Evolutionary conservation across 2,888 invertebrate genomes (phyloP).

Genomic region (Xanthorhoe spadicearia): DNA sequence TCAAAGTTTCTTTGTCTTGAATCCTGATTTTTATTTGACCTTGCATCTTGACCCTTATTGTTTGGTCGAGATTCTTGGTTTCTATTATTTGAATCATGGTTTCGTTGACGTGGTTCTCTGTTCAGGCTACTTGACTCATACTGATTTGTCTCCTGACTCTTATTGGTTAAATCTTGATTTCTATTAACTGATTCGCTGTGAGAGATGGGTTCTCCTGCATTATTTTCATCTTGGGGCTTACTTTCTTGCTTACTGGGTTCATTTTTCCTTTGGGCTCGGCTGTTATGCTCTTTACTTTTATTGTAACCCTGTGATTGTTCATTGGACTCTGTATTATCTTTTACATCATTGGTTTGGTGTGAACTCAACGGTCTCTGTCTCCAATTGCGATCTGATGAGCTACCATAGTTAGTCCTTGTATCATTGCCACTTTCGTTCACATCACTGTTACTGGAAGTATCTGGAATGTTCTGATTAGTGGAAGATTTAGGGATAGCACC

Average conservation of each 20-base stretch:
- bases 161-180: slow-evolving; percentile 39
- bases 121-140: slow-evolving; percentile 39
- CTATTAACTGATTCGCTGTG: slow-evolving; percentile 44
- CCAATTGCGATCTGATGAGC: slow-evolving; percentile 70
- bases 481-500: slow-evolving; percentile 53
- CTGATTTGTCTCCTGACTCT: slow-evolving; percentile 43
- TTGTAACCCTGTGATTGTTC: slow-evolving; percentile 51
- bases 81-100: slow-evolving; percentile 40
- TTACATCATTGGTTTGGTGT: slow-evolving; percentile 48
- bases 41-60: slow-evolving; percentile 35
- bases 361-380: slow-evolving; percentile 66
- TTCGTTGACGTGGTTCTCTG: slow-evolving; percentile 26
- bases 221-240: slow-evolving; percentile 28
- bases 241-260: slow-evolving; percentile 45
- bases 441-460: slow-evolving; percentile 50
- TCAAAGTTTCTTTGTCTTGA: slow-evolving; percentile 24
- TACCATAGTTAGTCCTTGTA: slow-evolving; percentile 51
- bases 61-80: slow-evolving; percentile 39
- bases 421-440: slow-evolving; percentile 48
- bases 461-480: slow-evolving; percentile 56
- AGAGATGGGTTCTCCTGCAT: slow-evolving; percentile 18
- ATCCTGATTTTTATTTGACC: slow-evolving; percentile 35
- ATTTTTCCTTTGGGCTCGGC: slow-evolving; percentile 48
- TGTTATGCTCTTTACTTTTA: slow-evolving; percentile 53
- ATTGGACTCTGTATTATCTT: slow-evolving; percentile 45